Evolutionary conservation across 2,888 invertebrate species (phyloP).

Genomic region (Rutpela maculata): DNA sequence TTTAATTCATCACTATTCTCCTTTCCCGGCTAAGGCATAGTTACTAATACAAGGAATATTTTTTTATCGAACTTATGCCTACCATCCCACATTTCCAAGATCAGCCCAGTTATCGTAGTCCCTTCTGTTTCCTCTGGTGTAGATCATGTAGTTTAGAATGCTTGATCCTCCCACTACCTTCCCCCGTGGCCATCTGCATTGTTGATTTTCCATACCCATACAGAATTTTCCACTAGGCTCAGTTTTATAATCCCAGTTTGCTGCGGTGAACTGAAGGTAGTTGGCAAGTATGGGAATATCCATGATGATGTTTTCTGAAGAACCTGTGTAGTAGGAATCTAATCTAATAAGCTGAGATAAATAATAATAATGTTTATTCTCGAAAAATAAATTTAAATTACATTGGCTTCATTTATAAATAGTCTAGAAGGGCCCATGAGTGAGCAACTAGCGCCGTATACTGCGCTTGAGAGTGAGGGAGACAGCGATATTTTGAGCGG

Average conservation of each 20-base stretch:
- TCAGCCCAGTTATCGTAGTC: conserved; percentile 93
- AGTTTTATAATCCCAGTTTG: conserved; percentile 89
- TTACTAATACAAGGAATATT: too few species aligned
- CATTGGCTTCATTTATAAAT: too few species aligned
- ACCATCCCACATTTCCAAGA: conserved; percentile 81
- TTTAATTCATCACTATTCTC: too few species aligned
- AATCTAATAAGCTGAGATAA: too few species aligned
- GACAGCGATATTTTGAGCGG: too few species aligned
- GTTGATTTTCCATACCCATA: conserved; percentile 83
- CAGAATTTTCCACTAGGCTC: conserved; percentile 85
- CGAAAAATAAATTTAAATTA: too few species aligned
- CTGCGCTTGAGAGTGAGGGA: too few species aligned
- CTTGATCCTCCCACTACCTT: conserved; percentile 87
- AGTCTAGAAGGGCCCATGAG: too few species aligned
- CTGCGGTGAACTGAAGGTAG: conserved; percentile 82
- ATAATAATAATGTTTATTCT: too few species aligned
- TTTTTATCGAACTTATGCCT: conserved; percentile 48
- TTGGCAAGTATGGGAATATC: conserved; percentile 85
- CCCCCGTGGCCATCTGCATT: conserved; percentile 85
- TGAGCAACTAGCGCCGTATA: too few species aligned
- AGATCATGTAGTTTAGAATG: conserved; percentile 93
- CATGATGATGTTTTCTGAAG: conserved; percentile 82
- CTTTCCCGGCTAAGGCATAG: too few species aligned
- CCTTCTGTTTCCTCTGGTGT: conserved; percentile 89
- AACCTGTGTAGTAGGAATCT: too few species aligned